A percentile compares a stretch with the other conserved stretches of the same genome.
These are phyloP conservation scores for Hedya salicella DNA, from an alignment of 2,888 invertebrate genomes.

Conservation along the genomic window DNA sequence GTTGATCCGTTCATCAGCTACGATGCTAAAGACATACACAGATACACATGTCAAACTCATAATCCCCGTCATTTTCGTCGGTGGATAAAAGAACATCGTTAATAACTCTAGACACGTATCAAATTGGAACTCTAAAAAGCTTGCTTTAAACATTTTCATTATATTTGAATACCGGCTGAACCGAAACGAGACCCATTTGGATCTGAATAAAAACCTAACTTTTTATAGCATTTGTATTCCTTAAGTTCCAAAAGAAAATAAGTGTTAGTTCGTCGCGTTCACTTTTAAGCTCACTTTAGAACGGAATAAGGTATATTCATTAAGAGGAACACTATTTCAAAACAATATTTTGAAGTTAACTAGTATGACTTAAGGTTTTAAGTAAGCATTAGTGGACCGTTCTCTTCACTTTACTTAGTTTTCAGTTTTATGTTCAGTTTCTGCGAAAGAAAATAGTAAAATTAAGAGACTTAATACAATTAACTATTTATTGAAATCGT, in stretches of 20 bases:
- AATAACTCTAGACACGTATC: constrained; percentile 15
- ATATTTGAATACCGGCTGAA: constrained; percentile 10
- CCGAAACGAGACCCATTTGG: neutral
- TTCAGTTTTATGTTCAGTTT: neutral
- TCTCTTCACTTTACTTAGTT: neutral
- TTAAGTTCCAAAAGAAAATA: neutral
- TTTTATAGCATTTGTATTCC: neutral
- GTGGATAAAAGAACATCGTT: no score
- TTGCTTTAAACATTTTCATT: constrained; percentile 13
- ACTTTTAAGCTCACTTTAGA: neutral
- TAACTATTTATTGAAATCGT: no score
- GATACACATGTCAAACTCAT: no score
- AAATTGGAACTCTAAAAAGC: constrained; percentile 18
- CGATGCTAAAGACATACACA: no score
- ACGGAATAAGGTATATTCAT: neutral
- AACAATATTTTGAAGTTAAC: neutral
- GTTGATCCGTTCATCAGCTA: no score
- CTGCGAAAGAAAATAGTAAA: no score
- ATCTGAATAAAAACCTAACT: neutral
- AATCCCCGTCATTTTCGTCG: no score
- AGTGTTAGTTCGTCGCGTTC: neutral
- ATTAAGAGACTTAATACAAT: no score
- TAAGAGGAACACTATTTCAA: neutral
- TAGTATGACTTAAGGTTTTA: neutral
- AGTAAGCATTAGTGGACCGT: neutral